Conservation (phyloP, 2,797 vertebrate species). For the Myotis daubentonii region DNA sequence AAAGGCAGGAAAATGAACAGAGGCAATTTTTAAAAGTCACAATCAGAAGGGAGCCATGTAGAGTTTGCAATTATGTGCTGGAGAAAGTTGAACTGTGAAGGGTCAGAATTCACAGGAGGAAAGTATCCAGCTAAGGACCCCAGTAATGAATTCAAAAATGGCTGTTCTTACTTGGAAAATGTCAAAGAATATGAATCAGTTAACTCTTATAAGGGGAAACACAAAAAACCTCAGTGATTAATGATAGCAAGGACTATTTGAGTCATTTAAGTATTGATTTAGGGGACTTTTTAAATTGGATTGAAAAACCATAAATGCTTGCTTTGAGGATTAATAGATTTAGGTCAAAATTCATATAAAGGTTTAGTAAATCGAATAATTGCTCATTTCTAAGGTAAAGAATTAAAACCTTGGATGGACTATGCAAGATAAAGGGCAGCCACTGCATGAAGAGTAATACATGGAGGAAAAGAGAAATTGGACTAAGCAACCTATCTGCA, state of each 20-base stretch:
- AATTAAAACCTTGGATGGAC: slow-evolving; percentile 66
- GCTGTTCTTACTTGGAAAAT: slow-evolving; percentile 76
- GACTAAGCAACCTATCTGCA: slow-evolving; percentile 49
- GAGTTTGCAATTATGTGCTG: slow-evolving; percentile 60
- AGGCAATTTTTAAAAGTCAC: slow-evolving; percentile 67
- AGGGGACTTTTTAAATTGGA: slow-evolving; percentile 50
- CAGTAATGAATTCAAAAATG: slow-evolving; percentile 76
- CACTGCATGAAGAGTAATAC: slow-evolving; percentile 42
- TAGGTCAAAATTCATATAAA: slow-evolving; percentile 47
- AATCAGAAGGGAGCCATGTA: slow-evolving; percentile 15
- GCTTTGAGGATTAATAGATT: slow-evolving; percentile 66
- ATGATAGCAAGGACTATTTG: slow-evolving; percentile 70
- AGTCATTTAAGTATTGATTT: slow-evolving; percentile 75
- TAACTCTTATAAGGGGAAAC: slow-evolving; percentile 73
- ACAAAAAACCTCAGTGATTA: slow-evolving; percentile 60
- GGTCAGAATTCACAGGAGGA: slow-evolving; percentile 71
- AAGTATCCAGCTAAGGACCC: slow-evolving; percentile 66
- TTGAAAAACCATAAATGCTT: slow-evolving; percentile 56
- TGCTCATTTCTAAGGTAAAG: slow-evolving; percentile 17
- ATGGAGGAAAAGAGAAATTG: slow-evolving; percentile 47
- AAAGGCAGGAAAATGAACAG: slow-evolving; percentile 55
- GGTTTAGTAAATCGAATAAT: slow-evolving; percentile 67
- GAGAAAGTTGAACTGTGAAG: slow-evolving; percentile 67
- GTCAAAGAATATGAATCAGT: slow-evolving; percentile 82
- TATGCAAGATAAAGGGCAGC: slow-evolving; percentile 62